Base-by-base conservation (phyloP, 2,888 invertebrate species). In the Plusia festucae region DNA sequence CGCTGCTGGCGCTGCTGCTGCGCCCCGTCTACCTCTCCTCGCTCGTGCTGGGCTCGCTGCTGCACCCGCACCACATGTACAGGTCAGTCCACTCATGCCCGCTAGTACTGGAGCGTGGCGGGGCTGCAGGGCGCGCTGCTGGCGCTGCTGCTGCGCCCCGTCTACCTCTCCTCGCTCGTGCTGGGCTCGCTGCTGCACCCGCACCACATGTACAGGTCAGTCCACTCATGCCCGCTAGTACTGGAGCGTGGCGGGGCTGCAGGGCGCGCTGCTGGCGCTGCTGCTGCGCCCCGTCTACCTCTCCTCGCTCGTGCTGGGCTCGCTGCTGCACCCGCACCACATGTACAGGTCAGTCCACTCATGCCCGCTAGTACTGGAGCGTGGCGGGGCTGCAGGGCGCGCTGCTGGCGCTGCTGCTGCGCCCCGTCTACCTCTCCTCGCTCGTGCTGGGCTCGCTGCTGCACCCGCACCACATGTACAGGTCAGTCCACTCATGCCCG, bases 231-330 rank as follows among this genome's bases (percentile, higher is more conserved):
- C n/a, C n/a, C n/a, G n/a, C n/a, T n/a, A n/a, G n/a, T n/a, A n/a
- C 78, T 99, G 99, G 99, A 99, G 99, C 95, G 97, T 99, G 70
- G 96, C 98, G 71, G 99, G 99, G 60, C 93, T 99, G 82, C 99
- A 99, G 95, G 99, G 99, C 61, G 97, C 99, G 78, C 96, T 99
- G 74, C 96, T 99, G 79, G 97, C 98, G 82, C 97, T 97, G 87
- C 97, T 99, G 89, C 94, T 99, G 75, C 97, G 97, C 85, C 99
- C 99, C 55, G 96, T 99, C 78, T 99, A 99, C 95, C 96, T 99
- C 85, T 97, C 97, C 91, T 98, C 98, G 87, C 96, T 98, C 81
- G 97, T 98, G 81, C 96, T 99, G 74, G 99, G 99, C 82, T 98
- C 98, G 79, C 95, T 99, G 81, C 97, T 98, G 86, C 98, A 99